Evolutionary conservation across 2,888 invertebrate genomes (phyloP).

Genomic region (Crioceris asparagi): DNA sequence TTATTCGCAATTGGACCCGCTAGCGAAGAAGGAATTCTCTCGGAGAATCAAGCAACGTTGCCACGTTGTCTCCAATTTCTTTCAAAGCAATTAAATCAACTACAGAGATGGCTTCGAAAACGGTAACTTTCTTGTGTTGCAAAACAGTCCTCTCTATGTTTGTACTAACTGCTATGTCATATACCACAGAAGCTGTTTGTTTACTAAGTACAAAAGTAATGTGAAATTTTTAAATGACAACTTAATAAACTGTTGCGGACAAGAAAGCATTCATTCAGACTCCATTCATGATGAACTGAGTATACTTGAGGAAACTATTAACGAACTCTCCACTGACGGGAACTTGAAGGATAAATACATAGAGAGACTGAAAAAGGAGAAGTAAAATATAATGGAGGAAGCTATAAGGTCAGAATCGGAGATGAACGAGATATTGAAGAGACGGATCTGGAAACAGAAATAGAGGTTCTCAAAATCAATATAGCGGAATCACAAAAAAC

Average conservation of each 20-base stretch:
- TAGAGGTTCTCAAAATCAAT: not conserved
- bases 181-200: conserved; percentile 6
- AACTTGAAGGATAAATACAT: conserved; percentile 4
- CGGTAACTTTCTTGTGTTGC: conserved; percentile 1
- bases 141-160: conserved; percentile 4
- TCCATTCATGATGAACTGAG: too few species aligned
- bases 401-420: conserved; percentile 3
- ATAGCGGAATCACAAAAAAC: not conserved
- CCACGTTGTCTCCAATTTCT: too few species aligned
- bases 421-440: conserved; percentile 3
- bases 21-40: too few species aligned
- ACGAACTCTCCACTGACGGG: conserved; percentile 5
- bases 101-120: not conserved
- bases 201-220: conserved; percentile 1
- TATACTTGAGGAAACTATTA: too few species aligned
- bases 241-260: too few species aligned
- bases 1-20: conserved; percentile 3
- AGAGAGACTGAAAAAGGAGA: conserved; percentile 3
- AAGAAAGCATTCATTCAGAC: too few species aligned
- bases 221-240: conserved; percentile 2
- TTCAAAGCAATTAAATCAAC: not conserved
- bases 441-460: conserved; percentile 4
- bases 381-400: conserved; percentile 4
- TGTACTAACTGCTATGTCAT: conserved; percentile 4
- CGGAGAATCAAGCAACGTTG: too few species aligned